phyloP scores from a whole-genome alignment of 1,140 invertebrate genomes.

The Harpegnathos saltator region DNA sequence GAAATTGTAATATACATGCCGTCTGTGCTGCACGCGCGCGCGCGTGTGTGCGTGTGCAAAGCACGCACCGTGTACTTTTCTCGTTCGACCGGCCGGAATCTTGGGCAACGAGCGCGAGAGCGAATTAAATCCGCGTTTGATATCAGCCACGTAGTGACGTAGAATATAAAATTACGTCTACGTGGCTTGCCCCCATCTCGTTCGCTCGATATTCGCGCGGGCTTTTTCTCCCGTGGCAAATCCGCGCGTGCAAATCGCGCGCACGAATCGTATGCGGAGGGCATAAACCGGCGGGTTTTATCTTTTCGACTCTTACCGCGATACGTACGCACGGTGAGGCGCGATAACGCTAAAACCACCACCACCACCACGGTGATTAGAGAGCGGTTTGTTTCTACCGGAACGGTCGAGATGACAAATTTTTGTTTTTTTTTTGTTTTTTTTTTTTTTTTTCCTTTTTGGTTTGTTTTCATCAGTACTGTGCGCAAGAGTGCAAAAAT shows the following conservation, averaged over 20 bases:
- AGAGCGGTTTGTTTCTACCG: too few relatives aligned
- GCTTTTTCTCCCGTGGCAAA: background rate
- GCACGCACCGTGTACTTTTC: conserved; percentile 34
- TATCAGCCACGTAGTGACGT: conserved; percentile 8
- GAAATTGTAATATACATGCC: conserved; percentile 35
- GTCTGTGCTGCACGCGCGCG: too few relatives aligned
- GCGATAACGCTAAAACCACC: too few relatives aligned
- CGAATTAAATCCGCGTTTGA: conserved; percentile 47
- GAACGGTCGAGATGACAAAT: too few relatives aligned
- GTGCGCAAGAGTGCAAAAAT: too few relatives aligned
- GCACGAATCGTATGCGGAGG: background rate
- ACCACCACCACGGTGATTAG: too few relatives aligned
- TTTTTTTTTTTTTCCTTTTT: too few relatives aligned
- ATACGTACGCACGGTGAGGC: too few relatives aligned
- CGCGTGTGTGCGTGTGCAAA: background rate
- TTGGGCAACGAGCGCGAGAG: conserved; percentile 24
- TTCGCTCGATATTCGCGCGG: background rate
- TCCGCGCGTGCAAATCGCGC: background rate
- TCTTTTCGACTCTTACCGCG: background rate
- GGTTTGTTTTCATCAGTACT: too few relatives aligned
- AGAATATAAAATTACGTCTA: conserved; percentile 48
- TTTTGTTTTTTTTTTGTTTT: too few relatives aligned
- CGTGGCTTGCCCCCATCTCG: background rate
- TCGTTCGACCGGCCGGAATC: background rate
- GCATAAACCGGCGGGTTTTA: background rate